These are phyloP conservation scores for Adelosebastes latens DNA, from an alignment of 2,797 vertebrate genomes.

Conservation along the genomic window DNA sequence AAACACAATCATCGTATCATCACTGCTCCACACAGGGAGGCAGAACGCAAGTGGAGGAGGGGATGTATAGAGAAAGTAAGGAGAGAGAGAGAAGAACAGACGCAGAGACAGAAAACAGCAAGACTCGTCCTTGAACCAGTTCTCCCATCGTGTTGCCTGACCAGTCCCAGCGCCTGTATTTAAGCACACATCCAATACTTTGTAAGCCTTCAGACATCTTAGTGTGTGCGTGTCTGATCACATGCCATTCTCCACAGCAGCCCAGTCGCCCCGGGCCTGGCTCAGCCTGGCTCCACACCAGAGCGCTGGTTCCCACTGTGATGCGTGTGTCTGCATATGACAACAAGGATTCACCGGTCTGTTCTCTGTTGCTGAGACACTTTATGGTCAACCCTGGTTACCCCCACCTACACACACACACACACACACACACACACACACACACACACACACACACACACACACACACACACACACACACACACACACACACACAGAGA, in stretches of 20 bases:
- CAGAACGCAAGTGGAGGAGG: conserved; percentile 19
- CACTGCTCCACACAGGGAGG: conserved; percentile 43
- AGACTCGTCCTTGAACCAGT: conserved; percentile 38
- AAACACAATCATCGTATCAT: conserved; percentile 57
- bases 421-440: conserved; percentile 2
- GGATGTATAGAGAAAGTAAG: conserved; percentile 8
- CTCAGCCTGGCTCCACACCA: conserved; percentile 47
- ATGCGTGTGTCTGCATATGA: conserved; percentile 42
- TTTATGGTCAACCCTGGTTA: conserved; percentile 49
- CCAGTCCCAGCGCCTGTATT: conserved; percentile 21
- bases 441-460: conserved; percentile 6
- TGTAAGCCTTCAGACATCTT: conserved; percentile 50
- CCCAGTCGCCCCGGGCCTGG: conserved; percentile 39
- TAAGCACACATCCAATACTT: conserved; percentile 35
- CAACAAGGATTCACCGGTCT: conserved; percentile 40
- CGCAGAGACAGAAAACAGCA: neutral
- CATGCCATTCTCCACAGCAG: conserved; percentile 49
- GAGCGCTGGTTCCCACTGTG: conserved; percentile 40
- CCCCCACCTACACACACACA: conserved; percentile 13
- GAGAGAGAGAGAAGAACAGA: conserved; percentile 9
- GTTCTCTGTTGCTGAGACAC: conserved; percentile 43
- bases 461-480: neutral
- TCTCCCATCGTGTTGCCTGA: conserved; percentile 37
- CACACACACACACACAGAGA: conserved; percentile 8
- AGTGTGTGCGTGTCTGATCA: conserved; percentile 47